Conservation (phyloP, 2,113 vertebrate species). For the Bettongia penicillata region DNA sequence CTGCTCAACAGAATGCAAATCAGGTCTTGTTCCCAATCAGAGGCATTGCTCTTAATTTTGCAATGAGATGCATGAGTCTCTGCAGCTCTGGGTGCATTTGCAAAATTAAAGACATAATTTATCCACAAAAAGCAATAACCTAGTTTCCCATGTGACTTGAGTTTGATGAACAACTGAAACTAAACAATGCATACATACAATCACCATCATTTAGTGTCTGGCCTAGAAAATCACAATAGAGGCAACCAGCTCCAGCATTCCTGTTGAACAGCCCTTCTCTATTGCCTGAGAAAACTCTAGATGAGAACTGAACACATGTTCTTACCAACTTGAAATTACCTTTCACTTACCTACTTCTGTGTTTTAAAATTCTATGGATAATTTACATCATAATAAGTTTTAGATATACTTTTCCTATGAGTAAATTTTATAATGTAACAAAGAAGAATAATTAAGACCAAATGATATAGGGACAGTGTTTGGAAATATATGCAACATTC, state of each 20-base stretch:
- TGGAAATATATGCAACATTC: not conserved
- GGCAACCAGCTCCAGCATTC: not conserved
- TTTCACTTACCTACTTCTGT: not conserved
- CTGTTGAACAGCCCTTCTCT: not conserved
- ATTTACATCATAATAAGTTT: not conserved
- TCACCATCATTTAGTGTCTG: not conserved
- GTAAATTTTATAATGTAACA: not conserved
- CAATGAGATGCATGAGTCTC: constrained; percentile 52
- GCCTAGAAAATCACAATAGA: not conserved
- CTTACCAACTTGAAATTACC: not conserved
- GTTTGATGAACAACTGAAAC: constrained; percentile 60
- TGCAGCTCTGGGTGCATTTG: constrained; percentile 72
- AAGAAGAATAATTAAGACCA: not conserved
- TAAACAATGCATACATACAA: constrained; percentile 39
- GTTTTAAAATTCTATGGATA: constrained; percentile 10
- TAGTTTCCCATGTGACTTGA: constrained; percentile 59
- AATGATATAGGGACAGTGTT: not conserved
- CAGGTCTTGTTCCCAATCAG: constrained; percentile 51
- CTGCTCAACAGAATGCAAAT: constrained; percentile 75
- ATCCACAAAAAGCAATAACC: constrained; percentile 70
- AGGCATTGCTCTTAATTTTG: constrained; percentile 68
- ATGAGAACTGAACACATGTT: not conserved
- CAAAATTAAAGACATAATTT: constrained; percentile 81
- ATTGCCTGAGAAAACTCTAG: not conserved
- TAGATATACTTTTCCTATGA: not conserved